Percentiles rank a stretch among this genome's conserved stretches.
phyloP scores from a whole-genome alignment of 2,888 invertebrate species.

The Drosophila neutralis region DNA sequence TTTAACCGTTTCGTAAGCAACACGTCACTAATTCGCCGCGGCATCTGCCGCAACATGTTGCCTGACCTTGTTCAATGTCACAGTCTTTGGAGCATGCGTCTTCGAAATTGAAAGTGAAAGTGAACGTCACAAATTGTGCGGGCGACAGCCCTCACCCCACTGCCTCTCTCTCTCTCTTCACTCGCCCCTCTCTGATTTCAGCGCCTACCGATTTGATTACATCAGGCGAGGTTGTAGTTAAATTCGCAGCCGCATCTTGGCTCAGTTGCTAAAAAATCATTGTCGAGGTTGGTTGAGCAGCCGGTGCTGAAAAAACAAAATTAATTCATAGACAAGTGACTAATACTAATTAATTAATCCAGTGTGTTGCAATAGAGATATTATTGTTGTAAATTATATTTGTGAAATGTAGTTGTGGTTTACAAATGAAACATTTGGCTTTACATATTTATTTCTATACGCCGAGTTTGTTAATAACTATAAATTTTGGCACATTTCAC shows the following conservation, averaged over 20 bases:
- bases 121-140: conserved; percentile 59
- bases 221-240: conserved; percentile 54
- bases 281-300: conserved; percentile 63
- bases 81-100: conserved; percentile 55
- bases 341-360: background rate
- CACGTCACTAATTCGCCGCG: conserved; percentile 35
- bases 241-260: conserved; percentile 30
- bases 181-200: conserved; percentile 37
- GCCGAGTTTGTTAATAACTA: background rate
- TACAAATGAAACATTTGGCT: background rate
- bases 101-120: conserved; percentile 66
- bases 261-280: conserved; percentile 60
- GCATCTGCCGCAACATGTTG: conserved; percentile 63
- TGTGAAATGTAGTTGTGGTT: background rate
- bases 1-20: conserved; percentile 65
- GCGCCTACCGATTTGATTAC: conserved; percentile 51
- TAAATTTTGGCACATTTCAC: background rate
- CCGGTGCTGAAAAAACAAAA: background rate
- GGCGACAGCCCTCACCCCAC: too few relatives aligned
- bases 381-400: background rate
- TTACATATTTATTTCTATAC: background rate
- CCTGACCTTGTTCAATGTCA: conserved; percentile 79
- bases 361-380: conserved; percentile 19
- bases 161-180: background rate
- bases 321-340: conserved; percentile 9